phyloP scores from a whole-genome alignment of 2,888 invertebrate genomes.

The Pristionchus exspectatus region DNA sequence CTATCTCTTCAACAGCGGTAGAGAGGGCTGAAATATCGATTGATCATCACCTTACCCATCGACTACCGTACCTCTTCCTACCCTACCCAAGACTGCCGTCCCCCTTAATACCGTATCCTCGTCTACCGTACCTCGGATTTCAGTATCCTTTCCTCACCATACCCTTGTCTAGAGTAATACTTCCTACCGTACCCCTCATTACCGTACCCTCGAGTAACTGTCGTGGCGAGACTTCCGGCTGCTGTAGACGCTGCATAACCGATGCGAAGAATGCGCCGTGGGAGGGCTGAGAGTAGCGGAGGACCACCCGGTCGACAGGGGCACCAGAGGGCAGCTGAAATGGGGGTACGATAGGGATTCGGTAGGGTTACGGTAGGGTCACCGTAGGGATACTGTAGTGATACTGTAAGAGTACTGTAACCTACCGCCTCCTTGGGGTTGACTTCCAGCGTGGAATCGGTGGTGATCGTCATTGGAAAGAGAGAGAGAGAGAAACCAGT shows the following conservation, averaged over 20 bases:
- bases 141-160: too few species aligned
- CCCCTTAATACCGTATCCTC: too few species aligned
- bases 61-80: too few species aligned
- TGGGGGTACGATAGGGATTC: not conserved
- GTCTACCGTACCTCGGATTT: too few species aligned
- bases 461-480: not conserved
- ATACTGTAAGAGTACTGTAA: slow-evolving; percentile 4
- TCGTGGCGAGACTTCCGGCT: slow-evolving; percentile 24
- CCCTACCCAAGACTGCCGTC: too few species aligned
- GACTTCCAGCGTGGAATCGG: not conserved
- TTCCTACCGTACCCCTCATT: not conserved
- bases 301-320: not conserved
- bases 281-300: not conserved
- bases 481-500: not conserved
- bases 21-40: not conserved
- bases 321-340: not conserved
- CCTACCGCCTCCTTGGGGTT: slow-evolving; percentile 21
- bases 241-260: slow-evolving; percentile 26
- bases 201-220: slow-evolving; percentile 19
- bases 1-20: not conserved
- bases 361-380: too few species aligned
- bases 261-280: slow-evolving; percentile 1
- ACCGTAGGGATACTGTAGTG: not conserved
- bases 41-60: too few species aligned
- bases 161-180: not conserved